Evolutionary conservation across 1,140 invertebrate species (phyloP), one percentile per base, ranked within the genome.

Genomic region (Brachionus sp.): DNA sequence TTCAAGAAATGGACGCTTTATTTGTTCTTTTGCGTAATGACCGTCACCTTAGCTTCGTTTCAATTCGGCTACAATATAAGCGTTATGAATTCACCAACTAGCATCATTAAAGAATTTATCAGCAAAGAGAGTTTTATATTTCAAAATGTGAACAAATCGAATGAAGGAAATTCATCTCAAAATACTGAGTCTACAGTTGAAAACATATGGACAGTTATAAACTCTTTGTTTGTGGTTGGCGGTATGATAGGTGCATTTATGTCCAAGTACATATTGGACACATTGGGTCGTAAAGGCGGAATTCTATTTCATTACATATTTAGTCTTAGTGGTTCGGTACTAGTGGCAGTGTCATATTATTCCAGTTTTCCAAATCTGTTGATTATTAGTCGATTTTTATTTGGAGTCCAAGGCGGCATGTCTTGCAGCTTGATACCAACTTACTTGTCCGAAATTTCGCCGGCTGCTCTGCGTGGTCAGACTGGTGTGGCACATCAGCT

Each of bases 381-480:
- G 37, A n/a, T 83, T 3, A 37, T 83, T 5, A 42, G 42, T 53
- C 66, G 82, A 39, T 83, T 83, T 77, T 77, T 83, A 7, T 70
- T 57, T 37, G 42, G 66, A 12, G 29, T 73, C 16, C 94, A 94
- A 89, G 91, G 97, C 86, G 96, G 95, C 90, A 96, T 95, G 87
- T 95, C 94, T 86, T 68, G 57, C 19, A 70, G 80, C 42, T 91
- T 97, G 89, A 95, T 96, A 90, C 95, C 95, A 91, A 95, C 97
- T 94, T 97, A 97, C 92, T 94, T 98, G 92, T 95, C 95, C 86
- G 96, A 98, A 91, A 97, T 97, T 90, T 94, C 95, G 85, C 95
- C 95, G 85, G 91, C 96, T 86, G 95, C 95, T 90, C 91, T 98
- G 84, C 92, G 95, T 87, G 95, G 95, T 85, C 94, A 86, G 70